A percentile compares a stretch with the other conserved stretches of the same genome.
Conservation (phyloP, 2,113 vertebrate genomes). For the Empidonax alnorum region DNA sequence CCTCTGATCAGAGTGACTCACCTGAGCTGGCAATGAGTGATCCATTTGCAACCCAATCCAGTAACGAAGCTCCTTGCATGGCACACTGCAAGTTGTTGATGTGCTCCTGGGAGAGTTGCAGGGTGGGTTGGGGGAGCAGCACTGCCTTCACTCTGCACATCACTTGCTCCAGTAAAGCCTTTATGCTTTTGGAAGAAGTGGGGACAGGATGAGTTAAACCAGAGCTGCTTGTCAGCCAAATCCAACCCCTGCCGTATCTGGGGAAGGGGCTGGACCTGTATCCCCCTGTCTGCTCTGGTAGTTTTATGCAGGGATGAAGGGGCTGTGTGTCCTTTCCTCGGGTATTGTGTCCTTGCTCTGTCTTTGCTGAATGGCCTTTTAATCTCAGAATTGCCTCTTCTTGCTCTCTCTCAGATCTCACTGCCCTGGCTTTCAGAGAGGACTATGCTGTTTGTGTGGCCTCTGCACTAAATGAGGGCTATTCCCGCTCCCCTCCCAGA, state of each 20-base stretch:
- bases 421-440: neutral
- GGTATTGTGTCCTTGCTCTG: neutral
- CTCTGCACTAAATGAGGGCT: neutral
- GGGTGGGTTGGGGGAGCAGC: neutral
- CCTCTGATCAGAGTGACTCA: slow-evolving; percentile 22
- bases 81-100: neutral
- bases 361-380: neutral
- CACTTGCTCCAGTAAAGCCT: neutral
- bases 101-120: neutral
- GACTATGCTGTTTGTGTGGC: neutral
- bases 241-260: rapidly evolving
- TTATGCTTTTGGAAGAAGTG: neutral
- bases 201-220: neutral
- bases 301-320: neutral
- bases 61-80: neutral
- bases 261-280: neutral
- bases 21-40: neutral
- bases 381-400: neutral
- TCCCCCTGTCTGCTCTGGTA: rapidly evolving
- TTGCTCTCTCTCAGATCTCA: neutral
- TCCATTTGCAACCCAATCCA: neutral
- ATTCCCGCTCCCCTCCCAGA: neutral
- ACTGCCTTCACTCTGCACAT: neutral
- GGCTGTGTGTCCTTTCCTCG: neutral
- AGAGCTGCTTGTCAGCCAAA: neutral